These are phyloP conservation scores for Drepana falcataria DNA, from an alignment of 2,888 invertebrate species.

Conservation along the genomic window DNA sequence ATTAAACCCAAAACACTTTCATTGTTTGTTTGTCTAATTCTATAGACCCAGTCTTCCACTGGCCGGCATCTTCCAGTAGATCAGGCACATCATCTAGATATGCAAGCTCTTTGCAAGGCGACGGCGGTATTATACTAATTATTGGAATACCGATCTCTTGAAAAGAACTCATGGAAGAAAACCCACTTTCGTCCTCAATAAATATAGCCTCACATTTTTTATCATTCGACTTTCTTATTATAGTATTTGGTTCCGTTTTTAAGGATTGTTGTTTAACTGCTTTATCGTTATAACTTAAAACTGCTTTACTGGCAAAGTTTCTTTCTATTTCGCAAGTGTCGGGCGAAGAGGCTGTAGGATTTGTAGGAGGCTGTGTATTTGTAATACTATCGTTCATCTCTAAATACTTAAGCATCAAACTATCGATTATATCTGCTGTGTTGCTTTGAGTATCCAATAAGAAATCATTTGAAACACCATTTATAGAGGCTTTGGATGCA, in stretches of 20 bases:
- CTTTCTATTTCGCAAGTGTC: constrained; percentile 41
- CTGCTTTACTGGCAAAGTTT: constrained; percentile 34
- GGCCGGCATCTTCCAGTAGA: constrained; percentile 43
- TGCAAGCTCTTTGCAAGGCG: constrained; percentile 63
- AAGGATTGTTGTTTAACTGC: constrained; percentile 31
- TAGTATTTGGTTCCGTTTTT: constrained; percentile 12
- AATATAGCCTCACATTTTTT: constrained; percentile 53
- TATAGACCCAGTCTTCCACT: constrained; percentile 55
- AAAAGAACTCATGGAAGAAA: constrained; percentile 91
- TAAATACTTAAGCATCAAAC: constrained; percentile 31
- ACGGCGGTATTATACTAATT: constrained; percentile 70
- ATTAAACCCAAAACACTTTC: constrained; percentile 72
- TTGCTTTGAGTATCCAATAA: constrained; percentile 36
- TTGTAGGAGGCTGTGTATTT: too few relatives aligned
- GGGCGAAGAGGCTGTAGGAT: constrained; percentile 39
- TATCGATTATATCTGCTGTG: constrained; percentile 15
- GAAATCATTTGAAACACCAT: constrained; percentile 38
- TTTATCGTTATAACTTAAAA: too few relatives aligned
- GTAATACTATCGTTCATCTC: constrained; percentile 34
- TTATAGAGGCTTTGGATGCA: constrained; percentile 32
- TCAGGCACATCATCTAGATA: constrained; percentile 49
- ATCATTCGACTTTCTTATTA: constrained; percentile 27
- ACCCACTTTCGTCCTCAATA: constrained; percentile 89
- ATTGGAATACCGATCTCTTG: constrained; percentile 88
- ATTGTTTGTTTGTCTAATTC: constrained; percentile 60